Percentiles rank a stretch among this genome's conserved stretches.
Evolutionary conservation across 2,797 vertebrate genomes (phyloP).

Genomic region (Myripristis murdjan): DNA sequence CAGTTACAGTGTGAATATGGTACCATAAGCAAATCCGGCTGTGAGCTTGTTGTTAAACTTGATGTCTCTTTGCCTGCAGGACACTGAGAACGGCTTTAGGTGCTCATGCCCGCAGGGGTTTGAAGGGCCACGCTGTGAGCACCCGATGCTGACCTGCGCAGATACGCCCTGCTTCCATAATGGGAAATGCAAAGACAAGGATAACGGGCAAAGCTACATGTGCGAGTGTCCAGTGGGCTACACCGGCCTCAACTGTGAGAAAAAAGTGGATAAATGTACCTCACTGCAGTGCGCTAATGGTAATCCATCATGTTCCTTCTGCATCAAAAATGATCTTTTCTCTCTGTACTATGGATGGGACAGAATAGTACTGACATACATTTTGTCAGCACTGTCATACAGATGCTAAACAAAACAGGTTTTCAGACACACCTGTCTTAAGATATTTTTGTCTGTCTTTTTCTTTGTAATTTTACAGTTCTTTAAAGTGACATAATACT

Average conservation of each 20-base stretch:
- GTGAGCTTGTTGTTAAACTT: slow-evolving; percentile 49
- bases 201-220: slow-evolving; percentile 89
- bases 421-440: too few relatives aligned
- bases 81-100: slow-evolving; percentile 90
- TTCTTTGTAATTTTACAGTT: too few relatives aligned
- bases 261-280: slow-evolving; percentile 96
- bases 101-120: slow-evolving; percentile 94
- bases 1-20: slow-evolving; percentile 56
- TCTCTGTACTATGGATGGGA: too few relatives aligned
- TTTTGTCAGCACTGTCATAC: too few relatives aligned
- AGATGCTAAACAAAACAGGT: too few relatives aligned
- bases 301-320: slow-evolving; percentile 65
- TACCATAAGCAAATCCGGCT: slow-evolving; percentile 64
- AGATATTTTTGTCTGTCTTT: too few relatives aligned
- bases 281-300: slow-evolving; percentile 94
- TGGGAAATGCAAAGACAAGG: slow-evolving; percentile 91
- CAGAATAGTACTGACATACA: too few relatives aligned
- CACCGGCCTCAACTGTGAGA: slow-evolving; percentile 98
- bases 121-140: slow-evolving; percentile 93
- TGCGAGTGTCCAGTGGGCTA: slow-evolving; percentile 93
- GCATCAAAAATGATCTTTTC: neutral
- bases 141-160: slow-evolving; percentile 90
- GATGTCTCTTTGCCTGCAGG: slow-evolving; percentile 80
- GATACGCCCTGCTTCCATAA: slow-evolving; percentile 96
- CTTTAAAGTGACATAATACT: too few relatives aligned